Base-by-base conservation (phyloP, 2,113 vertebrate genomes). In the Erythrolamprus reginae region DNA sequence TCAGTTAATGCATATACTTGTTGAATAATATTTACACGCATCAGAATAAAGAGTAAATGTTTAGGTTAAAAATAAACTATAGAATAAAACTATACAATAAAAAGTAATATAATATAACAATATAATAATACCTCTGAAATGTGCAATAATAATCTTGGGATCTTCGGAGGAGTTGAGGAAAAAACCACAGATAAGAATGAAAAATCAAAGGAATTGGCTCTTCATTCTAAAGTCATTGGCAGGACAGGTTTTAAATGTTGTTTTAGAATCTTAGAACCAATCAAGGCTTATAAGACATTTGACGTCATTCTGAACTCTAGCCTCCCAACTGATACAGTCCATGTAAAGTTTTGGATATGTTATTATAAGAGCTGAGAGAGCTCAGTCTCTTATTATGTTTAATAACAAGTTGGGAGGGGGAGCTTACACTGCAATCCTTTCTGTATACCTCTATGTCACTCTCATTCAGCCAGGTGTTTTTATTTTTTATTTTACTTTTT, bases 311-410 rank as follows among this genome's bases (percentile, higher is more conserved):
- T 93, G 92, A 84, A 92, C 93, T 94, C 92, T 84, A 61, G 84
- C 56, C 19, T 89, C 91, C 84, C 90, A 93, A 52, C 65, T 92
- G 89, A 92, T 58, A 48, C 82, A 58, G 86, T 93, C 33, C 70
- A 42, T 93, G 91, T 92, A 94, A 90, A 92, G 89, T 92, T 87
- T 91, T 93, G 86, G 92, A 92, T 92, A 51, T 96, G 89, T 95
- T 94, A 96, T 96, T 96, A 96, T 24, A 92, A 88, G 58, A 93
- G 83, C 65, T 91, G 93, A 93, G 87, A 94, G 93, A 93, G 93
- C 86, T 83, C 93, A 93, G 92, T 86, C 95, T 95, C 91, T 96
- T 94, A 95, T 95, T 96, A 96, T 92, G 55, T 92, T 56, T 96
- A 96, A 96, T 96, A 94, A 95, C 89, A 96, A 96, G 89, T 65